These are phyloP conservation scores for Cryptoleucopteryx plumbea DNA, from an alignment of 2,113 vertebrate genomes.

Conservation along the genomic window DNA sequence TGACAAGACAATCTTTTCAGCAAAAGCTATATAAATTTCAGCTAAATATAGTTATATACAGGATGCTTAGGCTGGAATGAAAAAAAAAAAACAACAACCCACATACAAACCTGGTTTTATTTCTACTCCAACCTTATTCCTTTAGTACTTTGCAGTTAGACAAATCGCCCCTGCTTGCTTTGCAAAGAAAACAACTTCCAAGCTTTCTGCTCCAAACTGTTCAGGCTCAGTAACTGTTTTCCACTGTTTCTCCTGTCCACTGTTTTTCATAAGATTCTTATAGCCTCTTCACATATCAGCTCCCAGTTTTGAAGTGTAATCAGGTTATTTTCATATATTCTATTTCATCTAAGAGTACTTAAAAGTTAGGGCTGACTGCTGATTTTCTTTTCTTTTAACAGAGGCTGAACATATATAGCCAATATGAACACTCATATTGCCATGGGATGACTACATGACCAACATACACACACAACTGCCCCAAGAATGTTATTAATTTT, in stretches of 20 bases:
- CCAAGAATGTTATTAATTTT: not conserved
- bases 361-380: not conserved
- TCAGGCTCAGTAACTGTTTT: not conserved
- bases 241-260: not conserved
- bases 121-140: not conserved
- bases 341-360: not conserved
- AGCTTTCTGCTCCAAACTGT: not conserved
- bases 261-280: not conserved
- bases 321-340: not conserved
- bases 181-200: not conserved
- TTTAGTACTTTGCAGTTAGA: not conserved
- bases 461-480: not conserved
- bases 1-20: not conserved
- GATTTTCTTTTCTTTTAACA: not conserved
- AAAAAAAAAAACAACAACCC: not conserved
- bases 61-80: not conserved
- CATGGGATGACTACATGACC: not conserved
- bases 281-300: not conserved
- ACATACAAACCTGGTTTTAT: not conserved
- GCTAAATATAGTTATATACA: not conserved
- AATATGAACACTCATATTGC: fast-evolving
- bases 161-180: not conserved
- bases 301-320: not conserved
- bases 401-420: fast-evolving
- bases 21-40: not conserved